These are phyloP conservation scores for Volucella zonaria DNA, from an alignment of 2,888 invertebrate genomes.

Conservation along the genomic window DNA sequence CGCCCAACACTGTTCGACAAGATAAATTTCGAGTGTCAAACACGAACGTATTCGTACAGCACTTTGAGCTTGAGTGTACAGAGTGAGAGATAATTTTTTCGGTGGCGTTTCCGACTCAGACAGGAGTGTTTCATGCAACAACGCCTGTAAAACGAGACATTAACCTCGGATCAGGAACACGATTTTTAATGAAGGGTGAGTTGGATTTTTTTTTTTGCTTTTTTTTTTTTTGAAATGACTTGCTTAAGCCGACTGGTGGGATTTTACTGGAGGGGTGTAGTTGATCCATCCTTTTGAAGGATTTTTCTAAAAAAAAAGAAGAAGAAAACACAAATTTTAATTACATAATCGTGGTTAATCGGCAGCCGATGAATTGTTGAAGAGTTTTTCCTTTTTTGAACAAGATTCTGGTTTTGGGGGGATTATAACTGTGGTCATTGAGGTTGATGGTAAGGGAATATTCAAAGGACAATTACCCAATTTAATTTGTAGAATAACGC, in stretches of 20 bases:
- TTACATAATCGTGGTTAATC: conserved; percentile 50
- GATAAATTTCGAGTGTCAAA: conserved; percentile 34
- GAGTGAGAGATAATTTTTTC: conserved; percentile 19
- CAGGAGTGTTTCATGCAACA: conserved; percentile 6
- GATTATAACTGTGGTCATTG: conserved; percentile 42
- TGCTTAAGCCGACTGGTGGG: neutral
- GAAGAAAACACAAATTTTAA: conserved; percentile 1
- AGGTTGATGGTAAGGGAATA: conserved; percentile 9
- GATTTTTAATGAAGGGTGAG: conserved; percentile 59
- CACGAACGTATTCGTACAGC: neutral
- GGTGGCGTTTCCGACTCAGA: conserved; percentile 14
- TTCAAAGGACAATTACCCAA: conserved; percentile 32
- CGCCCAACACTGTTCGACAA: conserved; percentile 57
- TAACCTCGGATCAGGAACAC: neutral
- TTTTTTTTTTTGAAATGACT: neutral
- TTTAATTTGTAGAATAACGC: conserved; percentile 4
- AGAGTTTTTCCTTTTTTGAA: conserved; percentile 4
- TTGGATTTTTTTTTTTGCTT: conserved; percentile 5
- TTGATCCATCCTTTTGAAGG: neutral
- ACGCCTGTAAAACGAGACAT: conserved; percentile 21
- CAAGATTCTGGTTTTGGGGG: neutral
- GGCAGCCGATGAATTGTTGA: conserved; percentile 23
- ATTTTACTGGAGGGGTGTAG: neutral
- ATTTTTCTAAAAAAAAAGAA: conserved; percentile 1
- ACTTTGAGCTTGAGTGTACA: neutral